phyloP scores from a whole-genome alignment of 2,113 vertebrate species.

The rabbit (Oryctolagus cuniculus) region DNA sequence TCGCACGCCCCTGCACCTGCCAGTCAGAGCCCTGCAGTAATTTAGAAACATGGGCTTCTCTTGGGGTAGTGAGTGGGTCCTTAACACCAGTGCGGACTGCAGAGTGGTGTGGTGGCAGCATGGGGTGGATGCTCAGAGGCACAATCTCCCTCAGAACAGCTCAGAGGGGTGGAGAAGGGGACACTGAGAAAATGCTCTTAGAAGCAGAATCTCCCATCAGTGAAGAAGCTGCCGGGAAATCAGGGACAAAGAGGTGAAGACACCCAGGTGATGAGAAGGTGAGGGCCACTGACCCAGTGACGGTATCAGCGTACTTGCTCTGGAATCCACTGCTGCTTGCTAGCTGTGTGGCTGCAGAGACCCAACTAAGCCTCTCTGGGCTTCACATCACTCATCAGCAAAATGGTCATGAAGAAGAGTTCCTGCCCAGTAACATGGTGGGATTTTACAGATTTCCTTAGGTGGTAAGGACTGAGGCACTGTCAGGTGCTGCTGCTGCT shows the following conservation, averaged over 20 bases:
- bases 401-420: neutral
- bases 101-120: neutral
- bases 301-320: neutral
- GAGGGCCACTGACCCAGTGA: neutral
- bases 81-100: constrained; percentile 23
- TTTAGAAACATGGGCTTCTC: constrained; percentile 36
- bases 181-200: neutral
- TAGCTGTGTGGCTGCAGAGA: neutral
- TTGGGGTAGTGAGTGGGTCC: accelerated
- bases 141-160: neutral
- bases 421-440: neutral
- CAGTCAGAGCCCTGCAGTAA: neutral
- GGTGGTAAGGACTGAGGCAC: neutral
- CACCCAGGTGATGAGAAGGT: too few species aligned
- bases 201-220: neutral
- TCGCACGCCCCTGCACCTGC: neutral
- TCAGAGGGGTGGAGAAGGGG: neutral
- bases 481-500: neutral
- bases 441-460: neutral
- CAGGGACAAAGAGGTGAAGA: neutral
- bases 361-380: neutral
- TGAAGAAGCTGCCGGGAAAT: neutral
- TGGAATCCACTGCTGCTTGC: neutral
- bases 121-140: neutral
- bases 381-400: neutral